Evolutionary conservation across 2,888 invertebrate genomes (phyloP).

Genomic region (Lycophotia porphyrea): DNA sequence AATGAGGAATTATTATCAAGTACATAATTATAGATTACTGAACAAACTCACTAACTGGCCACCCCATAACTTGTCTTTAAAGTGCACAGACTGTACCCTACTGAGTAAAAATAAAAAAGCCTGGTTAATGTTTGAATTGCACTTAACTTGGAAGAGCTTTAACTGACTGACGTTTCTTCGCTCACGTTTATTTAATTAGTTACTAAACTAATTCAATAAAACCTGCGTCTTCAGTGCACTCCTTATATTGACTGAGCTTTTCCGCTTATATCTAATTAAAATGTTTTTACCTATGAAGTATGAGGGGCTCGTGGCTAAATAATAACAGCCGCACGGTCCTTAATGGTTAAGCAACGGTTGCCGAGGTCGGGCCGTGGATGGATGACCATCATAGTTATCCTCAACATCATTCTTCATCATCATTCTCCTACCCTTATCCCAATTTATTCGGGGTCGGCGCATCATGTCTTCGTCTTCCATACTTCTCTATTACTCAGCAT

Average conservation of each 20-base stretch:
- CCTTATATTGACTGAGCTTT: background rate
- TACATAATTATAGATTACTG: background rate
- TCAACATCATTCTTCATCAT: background rate
- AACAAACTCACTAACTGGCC: background rate
- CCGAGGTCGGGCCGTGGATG: background rate
- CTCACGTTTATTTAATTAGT: too few relatives aligned
- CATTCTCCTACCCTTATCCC: background rate
- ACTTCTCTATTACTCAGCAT: background rate
- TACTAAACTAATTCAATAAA: background rate
- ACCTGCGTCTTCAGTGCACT: background rate
- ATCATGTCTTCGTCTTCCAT: background rate
- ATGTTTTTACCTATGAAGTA: background rate
- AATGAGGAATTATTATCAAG: background rate
- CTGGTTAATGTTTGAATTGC: background rate
- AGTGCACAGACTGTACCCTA: background rate
- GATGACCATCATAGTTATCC: background rate
- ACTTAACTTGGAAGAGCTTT: background rate
- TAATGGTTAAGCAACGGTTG: background rate
- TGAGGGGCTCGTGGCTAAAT: background rate
- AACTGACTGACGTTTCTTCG: constrained; percentile 1
- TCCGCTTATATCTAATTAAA: background rate
- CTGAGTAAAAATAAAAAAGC: background rate
- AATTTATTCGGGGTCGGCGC: background rate
- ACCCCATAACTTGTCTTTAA: background rate
- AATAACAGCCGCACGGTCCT: background rate